A percentile compares a stretch with the other conserved stretches of the same genome.
Evolutionary conservation across 2,888 invertebrate species (phyloP).

Genomic region (Psococerastis gibbosa): DNA sequence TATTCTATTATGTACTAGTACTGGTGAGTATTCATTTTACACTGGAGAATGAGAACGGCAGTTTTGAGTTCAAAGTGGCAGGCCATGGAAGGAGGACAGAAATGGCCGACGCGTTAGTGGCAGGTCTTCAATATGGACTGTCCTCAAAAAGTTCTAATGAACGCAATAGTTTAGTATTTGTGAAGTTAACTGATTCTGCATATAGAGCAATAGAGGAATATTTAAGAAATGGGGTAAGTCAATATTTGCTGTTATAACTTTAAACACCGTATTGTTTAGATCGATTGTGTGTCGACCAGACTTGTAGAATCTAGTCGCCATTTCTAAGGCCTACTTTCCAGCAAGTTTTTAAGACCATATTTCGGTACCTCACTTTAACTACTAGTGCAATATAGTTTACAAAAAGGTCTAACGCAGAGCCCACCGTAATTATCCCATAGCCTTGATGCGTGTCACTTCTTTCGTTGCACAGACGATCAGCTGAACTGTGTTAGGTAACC

Average conservation of each 20-base stretch:
- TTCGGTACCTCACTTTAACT: no score
- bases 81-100: not conserved
- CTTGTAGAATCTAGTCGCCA: slow-evolving; percentile 6
- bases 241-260: not conserved
- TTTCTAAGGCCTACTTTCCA: slow-evolving; percentile 10
- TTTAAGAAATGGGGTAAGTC: not conserved
- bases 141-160: not conserved
- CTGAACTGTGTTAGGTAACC: no score
- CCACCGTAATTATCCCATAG: no score
- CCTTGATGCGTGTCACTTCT: no score
- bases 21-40: no score
- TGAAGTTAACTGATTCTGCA: not conserved
- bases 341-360: no score
- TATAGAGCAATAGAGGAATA: not conserved
- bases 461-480: no score
- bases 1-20: no score
- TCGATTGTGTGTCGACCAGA: not conserved
- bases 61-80: not conserved
- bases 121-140: not conserved
- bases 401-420: no score
- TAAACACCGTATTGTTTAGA: not conserved
- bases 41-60: no score
- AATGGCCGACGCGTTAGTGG: not conserved
- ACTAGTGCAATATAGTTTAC: no score
- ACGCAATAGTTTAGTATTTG: not conserved